phyloP scores from a whole-genome alignment of 1,140 invertebrate species.

The Ptiloglossa arizonensis region DNA sequence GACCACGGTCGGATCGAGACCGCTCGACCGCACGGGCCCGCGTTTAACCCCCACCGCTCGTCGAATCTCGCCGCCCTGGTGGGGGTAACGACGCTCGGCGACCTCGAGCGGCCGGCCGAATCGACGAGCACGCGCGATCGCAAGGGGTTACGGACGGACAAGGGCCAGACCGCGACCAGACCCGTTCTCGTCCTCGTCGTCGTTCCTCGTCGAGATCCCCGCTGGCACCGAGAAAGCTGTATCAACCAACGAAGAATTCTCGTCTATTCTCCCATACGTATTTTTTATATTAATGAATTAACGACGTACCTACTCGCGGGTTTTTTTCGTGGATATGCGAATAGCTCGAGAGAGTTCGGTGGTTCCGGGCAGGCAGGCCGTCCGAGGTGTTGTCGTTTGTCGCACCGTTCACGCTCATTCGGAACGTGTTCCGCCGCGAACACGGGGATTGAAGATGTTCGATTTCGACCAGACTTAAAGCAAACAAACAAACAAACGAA shows the following conservation, averaged over 20 bases:
- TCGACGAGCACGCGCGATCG: slow-evolving; percentile 3
- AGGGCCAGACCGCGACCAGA: not conserved
- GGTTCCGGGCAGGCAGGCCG: slow-evolving; percentile 49
- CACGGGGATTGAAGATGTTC: slow-evolving; percentile 79
- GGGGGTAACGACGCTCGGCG: no score
- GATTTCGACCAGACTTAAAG: slow-evolving; percentile 79
- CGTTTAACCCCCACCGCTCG: no score
- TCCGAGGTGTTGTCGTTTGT: slow-evolving; percentile 46
- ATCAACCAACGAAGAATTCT: slow-evolving; percentile 62
- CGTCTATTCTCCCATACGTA: slow-evolving; percentile 55
- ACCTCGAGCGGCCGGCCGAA: no score
- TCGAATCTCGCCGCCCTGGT: no score
- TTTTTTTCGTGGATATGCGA: slow-evolving; percentile 56
- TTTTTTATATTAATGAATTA: slow-evolving; percentile 58
- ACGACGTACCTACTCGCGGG: slow-evolving; percentile 48
- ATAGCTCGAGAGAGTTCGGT: slow-evolving; percentile 54
- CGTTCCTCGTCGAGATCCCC: slow-evolving; percentile 54
- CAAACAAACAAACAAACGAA: not conserved
- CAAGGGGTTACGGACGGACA: not conserved
- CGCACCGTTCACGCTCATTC: slow-evolving; percentile 59
- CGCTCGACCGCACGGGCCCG: no score
- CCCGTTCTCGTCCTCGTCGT: slow-evolving; percentile 5
- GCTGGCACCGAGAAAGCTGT: slow-evolving; percentile 48
- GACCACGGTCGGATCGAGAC: no score
- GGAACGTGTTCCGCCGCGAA: slow-evolving; percentile 73